Conservation (phyloP, 2,113 vertebrate genomes). For the Aptenodytes forsteri region DNA sequence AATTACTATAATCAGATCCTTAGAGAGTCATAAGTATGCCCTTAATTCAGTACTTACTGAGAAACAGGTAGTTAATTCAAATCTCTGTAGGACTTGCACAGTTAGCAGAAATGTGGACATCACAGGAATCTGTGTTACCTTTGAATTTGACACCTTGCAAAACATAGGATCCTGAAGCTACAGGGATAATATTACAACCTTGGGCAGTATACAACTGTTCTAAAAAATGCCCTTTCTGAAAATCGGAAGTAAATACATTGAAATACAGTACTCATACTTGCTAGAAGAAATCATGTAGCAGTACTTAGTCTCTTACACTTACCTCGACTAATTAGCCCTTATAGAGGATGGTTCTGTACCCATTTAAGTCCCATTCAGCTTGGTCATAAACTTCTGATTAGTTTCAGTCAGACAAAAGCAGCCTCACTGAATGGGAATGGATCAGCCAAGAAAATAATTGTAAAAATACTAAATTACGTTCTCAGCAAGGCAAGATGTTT, state of each 20-base stretch:
- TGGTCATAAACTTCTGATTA: background rate
- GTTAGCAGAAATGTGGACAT: background rate
- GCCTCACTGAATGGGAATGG: background rate
- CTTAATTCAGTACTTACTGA: background rate
- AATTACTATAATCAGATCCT: background rate
- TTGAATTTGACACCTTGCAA: background rate
- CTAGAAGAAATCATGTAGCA: background rate
- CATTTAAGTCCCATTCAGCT: background rate
- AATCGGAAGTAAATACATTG: background rate
- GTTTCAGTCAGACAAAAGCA: background rate
- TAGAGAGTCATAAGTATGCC: background rate
- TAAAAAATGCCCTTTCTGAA: background rate
- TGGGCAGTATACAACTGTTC: background rate
- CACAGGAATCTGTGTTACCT: background rate
- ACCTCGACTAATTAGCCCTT: background rate
- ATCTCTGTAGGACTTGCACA: background rate
- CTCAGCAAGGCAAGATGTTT: background rate
- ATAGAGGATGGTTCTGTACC: background rate
- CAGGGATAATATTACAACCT: background rate
- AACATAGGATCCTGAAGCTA: background rate
- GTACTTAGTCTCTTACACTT: background rate
- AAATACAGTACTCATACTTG: background rate
- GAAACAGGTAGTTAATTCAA: background rate
- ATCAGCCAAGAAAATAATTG: background rate
- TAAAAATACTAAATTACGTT: background rate